These are phyloP conservation scores for Parnassius apollo DNA, from an alignment of 2,888 invertebrate genomes.

Conservation along the genomic window DNA sequence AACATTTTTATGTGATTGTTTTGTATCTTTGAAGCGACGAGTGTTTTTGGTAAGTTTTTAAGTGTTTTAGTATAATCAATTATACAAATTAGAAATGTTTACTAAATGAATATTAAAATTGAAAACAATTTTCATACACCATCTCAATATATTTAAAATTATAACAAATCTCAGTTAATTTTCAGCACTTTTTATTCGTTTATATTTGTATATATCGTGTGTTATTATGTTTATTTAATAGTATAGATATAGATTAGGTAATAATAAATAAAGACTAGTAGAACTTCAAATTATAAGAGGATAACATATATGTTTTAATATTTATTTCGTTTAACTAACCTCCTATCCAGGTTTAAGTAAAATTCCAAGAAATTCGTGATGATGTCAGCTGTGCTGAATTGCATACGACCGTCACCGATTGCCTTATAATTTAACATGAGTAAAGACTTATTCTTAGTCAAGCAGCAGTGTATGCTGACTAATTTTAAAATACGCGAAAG, in stretches of 20 bases:
- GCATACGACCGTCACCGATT: constrained; percentile 22
- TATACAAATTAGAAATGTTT: neutral
- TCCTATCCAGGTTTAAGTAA: constrained; percentile 29
- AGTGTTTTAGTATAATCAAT: constrained; percentile 1
- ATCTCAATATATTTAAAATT: neutral
- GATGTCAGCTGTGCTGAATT: constrained; percentile 46
- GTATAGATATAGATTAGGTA: too few species aligned
- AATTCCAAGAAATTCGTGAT: constrained; percentile 55
- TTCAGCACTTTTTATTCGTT: too few species aligned
- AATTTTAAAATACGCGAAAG: constrained; percentile 28
- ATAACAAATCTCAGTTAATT: neutral
- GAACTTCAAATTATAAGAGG: too few species aligned
- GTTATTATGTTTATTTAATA: neutral
- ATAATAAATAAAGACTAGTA: too few species aligned
- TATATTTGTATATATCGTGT: neutral
- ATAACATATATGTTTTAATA: too few species aligned
- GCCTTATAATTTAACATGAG: constrained; percentile 23
- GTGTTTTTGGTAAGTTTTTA: constrained; percentile 59
- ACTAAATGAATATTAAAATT: neutral
- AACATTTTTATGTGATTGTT: constrained; percentile 44
- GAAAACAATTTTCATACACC: neutral
- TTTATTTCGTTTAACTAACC: neutral
- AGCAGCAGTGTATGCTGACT: constrained; percentile 34
- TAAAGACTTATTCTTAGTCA: constrained; percentile 13
- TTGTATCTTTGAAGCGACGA: constrained; percentile 51